Conservation (phyloP, 2,888 invertebrate genomes). For the Opisthograptis luteolata region DNA sequence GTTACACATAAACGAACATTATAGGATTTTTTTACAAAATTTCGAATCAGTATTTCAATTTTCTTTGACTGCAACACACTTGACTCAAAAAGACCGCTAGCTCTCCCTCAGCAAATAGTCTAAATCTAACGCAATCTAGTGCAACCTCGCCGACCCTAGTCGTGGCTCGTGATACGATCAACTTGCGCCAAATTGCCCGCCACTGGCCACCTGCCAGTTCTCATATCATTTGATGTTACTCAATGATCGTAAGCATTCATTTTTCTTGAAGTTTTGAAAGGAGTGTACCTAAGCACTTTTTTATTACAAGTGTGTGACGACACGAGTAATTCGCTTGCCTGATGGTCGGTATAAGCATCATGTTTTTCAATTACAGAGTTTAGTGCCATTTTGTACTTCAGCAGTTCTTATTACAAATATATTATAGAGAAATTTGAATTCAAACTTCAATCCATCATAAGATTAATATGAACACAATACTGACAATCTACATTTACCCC, state of each 20-base stretch:
- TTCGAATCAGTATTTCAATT: too few species aligned
- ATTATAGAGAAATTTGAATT: too few species aligned
- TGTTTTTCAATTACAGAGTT: too few species aligned
- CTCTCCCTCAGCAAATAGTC: slow-evolving; percentile 12
- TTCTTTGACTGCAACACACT: too few species aligned
- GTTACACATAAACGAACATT: too few species aligned
- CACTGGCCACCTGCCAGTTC: slow-evolving; percentile 26
- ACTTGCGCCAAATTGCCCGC: slow-evolving; percentile 31
- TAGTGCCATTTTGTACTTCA: too few species aligned
- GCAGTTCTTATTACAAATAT: too few species aligned
- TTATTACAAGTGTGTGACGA: too few species aligned
- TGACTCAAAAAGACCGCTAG: not conserved
- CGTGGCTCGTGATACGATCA: slow-evolving; percentile 29
- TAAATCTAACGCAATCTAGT: slow-evolving; percentile 24
- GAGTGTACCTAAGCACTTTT: too few species aligned
- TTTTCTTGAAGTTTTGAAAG: slow-evolving; percentile 7
- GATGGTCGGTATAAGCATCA: too few species aligned
- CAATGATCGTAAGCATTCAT: slow-evolving; percentile 9
- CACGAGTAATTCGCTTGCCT: too few species aligned
- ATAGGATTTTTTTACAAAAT: too few species aligned
- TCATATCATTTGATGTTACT: slow-evolving; percentile 16
- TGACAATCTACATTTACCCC: not conserved
- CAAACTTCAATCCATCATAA: not conserved
- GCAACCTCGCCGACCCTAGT: slow-evolving; percentile 14
- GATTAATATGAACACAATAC: not conserved